Base-by-base conservation (phyloP, 2,888 invertebrate genomes). In the Chydorus sphaericus region DNA sequence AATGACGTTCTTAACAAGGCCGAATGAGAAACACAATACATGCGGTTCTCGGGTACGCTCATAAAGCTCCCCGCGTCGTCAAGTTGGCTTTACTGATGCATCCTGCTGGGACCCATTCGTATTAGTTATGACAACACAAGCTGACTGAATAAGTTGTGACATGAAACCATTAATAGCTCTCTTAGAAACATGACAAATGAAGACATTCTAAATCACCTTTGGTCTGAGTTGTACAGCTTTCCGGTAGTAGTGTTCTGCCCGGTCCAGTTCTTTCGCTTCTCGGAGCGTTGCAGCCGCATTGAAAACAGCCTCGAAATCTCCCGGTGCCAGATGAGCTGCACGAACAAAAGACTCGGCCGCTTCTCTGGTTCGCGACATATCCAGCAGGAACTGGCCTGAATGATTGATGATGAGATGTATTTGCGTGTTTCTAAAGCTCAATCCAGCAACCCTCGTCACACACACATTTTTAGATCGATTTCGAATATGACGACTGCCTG, bases 271-370 rank as follows among this genome's bases (percentile, higher is more conserved):
- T 2, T 66, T 65, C 26, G 66, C 63, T 63, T 71, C 69, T 58
- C 71, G 65, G 50, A 70, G 62, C 3, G 68, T 66, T 59, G 70
- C 71, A 23, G 72, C 73, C 10, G 71, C 67, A 62, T 69, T 71
- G 60, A 71, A 72, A 29, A 68, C 60, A 38, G 70, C 64, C 58
- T 73, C 72, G 63, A 71, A 73, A 59, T 71, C 70, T 20, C 67
- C 61, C 0, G 68, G 66, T 6, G 65, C 62, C 29, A 66, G 61
- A 29, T 63, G 59, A 4, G 68, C 62, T 1, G 68, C 68, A 26
- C 61, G 59, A 18, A 64, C 57, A 56, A 67, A 72, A 33, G 67
- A 62, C n/a, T 65, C 63, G 2, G 68, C 69, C 3, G 71, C 67
- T 58, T 73, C 70, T 20, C 63, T 58, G 50, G 66, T 62, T 30